Base-by-base conservation (phyloP, 2,888 invertebrate species). In the Himalopsyche anomala region DNA sequence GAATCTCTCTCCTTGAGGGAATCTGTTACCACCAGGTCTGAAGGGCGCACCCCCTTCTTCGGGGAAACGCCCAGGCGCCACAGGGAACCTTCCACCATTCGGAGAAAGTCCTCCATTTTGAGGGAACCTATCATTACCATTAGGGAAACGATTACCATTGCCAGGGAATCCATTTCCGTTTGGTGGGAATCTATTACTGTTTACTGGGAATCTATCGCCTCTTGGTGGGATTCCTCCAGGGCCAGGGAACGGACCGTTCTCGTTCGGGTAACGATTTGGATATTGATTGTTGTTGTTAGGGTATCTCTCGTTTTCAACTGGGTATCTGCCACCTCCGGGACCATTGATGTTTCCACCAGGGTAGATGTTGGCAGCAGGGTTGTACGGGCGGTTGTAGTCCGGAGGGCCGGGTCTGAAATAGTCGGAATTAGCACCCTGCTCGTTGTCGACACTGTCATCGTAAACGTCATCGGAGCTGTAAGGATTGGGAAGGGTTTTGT, bases 401-500 rank as follows among this genome's bases (percentile, higher is more conserved):
- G 84, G 85, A 15, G 82, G 86, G n/a, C 17, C 55, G 5, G 88
- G 88, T 81, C 88, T 87, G 85, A 84, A 87, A 85, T 82, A 85
- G 81, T 85, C 85, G 12, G 81, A 81, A 74, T 81, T 56, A n/a
- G 69, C 85, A 69, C 82, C 80, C 17, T 80, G 55, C 45, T 80
- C 84, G 38, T 85, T 82, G 28, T 81, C 80, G 81, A 56, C 45
- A 11, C 69, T 80, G 82, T 86, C 82, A 42, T 82, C 86, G 54
- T 85, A 87, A 55, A 86, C 86, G 55, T 88, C 87, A 62, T 88
- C 87, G 51, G 83, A 83, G 38, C 87, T 87, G 81, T 17, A 87
- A 87, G 54, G 62, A 40, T 17, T 45, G 45, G 55, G 51, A 11
- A 15, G 40, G 69, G 42, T 8, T 28, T 28, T 81, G 82, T 85